Conservation (phyloP, 2,113 vertebrate species). For the Equus quagga region DNA sequence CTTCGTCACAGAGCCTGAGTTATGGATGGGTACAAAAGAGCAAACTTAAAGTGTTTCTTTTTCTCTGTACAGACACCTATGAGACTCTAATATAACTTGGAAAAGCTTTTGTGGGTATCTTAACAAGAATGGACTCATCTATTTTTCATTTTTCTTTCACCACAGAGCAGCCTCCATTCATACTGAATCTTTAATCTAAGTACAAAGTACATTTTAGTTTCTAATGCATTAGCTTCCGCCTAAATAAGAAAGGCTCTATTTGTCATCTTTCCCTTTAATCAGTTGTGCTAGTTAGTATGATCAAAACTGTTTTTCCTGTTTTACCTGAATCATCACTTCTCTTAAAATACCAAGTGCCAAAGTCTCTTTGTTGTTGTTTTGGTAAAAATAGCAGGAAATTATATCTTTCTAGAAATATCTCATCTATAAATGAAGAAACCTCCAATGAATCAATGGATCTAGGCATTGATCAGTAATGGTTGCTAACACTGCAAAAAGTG, state of each 20-base stretch:
- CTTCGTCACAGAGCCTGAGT: background rate
- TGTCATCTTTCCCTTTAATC: constrained; percentile 55
- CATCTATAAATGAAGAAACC: background rate
- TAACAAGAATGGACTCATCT: background rate
- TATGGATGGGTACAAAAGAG: background rate
- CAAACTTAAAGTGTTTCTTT: background rate
- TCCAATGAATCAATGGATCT: background rate
- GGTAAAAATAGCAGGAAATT: constrained; percentile 3
- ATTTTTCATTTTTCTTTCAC: background rate
- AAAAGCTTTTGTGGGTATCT: constrained; percentile 15
- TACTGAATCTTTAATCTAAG: constrained; percentile 15
- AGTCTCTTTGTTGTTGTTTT: background rate
- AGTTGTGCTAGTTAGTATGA: background rate
- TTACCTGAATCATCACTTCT: constrained; percentile 47
- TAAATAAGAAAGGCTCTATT: background rate
- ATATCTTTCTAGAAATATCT: background rate
- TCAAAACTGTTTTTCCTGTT: constrained; percentile 47
- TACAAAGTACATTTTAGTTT: constrained; percentile 56
- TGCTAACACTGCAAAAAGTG: background rate
- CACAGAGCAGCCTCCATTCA: background rate
- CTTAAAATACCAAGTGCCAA: constrained; percentile 32
- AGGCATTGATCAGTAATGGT: background rate
- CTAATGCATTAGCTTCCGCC: background rate
- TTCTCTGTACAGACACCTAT: background rate
- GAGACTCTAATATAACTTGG: background rate